Conservation (phyloP, 2,888 invertebrate species). For the Acanthosoma haemorrhoidale region DNA sequence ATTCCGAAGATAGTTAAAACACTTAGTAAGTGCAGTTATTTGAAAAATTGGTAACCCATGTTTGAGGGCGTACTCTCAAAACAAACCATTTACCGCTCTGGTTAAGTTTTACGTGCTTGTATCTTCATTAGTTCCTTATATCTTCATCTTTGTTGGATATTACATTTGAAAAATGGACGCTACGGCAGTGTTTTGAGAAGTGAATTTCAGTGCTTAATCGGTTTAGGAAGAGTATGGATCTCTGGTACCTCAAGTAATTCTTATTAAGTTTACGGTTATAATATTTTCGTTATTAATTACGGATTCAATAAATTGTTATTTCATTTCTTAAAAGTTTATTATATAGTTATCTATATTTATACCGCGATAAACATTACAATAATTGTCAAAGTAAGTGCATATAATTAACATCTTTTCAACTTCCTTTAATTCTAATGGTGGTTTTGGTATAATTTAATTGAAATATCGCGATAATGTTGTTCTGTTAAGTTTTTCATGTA, state of each 20-base stretch:
- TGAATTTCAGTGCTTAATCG: slow-evolving; percentile 7
- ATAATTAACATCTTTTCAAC: too few species aligned
- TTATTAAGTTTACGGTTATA: too few species aligned
- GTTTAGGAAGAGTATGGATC: background rate
- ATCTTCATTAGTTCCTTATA: background rate
- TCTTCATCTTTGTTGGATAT: background rate
- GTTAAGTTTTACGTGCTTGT: slow-evolving; percentile 9
- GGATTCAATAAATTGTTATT: too few species aligned
- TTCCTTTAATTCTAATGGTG: too few species aligned
- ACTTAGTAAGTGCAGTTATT: slow-evolving; percentile 34
- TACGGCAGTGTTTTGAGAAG: background rate
- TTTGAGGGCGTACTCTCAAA: slow-evolving; percentile 40
- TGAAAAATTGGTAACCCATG: slow-evolving; percentile 34
- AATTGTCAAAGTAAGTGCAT: too few species aligned
- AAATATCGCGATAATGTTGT: too few species aligned
- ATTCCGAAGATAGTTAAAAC: slow-evolving; percentile 36
- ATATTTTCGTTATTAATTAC: too few species aligned
- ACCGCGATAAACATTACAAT: too few species aligned
- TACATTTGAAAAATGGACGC: background rate
- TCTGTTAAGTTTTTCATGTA: too few species aligned
- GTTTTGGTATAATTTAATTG: too few species aligned
- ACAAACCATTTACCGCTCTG: slow-evolving; percentile 36
- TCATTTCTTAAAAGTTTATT: too few species aligned
- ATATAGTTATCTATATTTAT: too few species aligned
- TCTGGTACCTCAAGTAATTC: background rate